phyloP scores from a whole-genome alignment of 2,797 vertebrate genomes.

The Hipposideros larvatus region DNA sequence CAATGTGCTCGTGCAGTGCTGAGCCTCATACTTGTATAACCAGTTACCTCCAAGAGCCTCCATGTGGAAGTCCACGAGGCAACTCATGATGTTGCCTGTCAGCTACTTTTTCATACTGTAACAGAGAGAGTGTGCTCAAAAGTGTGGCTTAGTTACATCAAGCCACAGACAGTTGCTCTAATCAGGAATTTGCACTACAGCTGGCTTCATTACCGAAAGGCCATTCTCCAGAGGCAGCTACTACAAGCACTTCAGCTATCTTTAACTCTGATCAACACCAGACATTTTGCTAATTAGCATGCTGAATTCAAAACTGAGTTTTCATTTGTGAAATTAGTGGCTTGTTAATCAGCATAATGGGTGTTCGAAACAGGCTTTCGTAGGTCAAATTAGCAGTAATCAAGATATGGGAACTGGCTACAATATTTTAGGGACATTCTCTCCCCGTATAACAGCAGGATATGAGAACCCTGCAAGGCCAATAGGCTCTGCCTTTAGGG shows the following conservation, averaged over 20 bases:
- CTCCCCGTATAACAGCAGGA: conserved; percentile 20
- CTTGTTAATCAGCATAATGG: conserved; percentile 84
- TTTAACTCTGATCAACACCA: conserved; percentile 81
- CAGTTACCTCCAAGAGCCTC: not conserved
- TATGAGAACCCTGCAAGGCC: not conserved
- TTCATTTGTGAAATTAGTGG: conserved; percentile 84
- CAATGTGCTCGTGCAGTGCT: not conserved
- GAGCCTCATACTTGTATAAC: not conserved
- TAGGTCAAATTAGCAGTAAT: conserved; percentile 79
- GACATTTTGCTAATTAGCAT: conserved; percentile 79
- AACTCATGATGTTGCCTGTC: not conserved
- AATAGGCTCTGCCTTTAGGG: not conserved
- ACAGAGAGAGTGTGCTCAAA: not conserved
- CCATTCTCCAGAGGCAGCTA: conserved; percentile 74
- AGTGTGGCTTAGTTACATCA: not conserved
- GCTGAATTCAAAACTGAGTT: conserved; percentile 80
- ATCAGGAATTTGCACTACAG: conserved; percentile 63
- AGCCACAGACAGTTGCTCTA: conserved; percentile 43
- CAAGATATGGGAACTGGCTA: conserved; percentile 69
- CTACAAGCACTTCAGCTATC: conserved; percentile 77
- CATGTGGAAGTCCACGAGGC: not conserved
- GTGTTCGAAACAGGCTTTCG: conserved; percentile 77
- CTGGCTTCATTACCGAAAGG: conserved; percentile 51
- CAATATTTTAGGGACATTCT: conserved; percentile 53
- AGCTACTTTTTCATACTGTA: not conserved